Percentiles rank a stretch among this genome's conserved stretches.
These are phyloP conservation scores for Anolis carolinensis DNA, from an alignment of 2,113 vertebrate species.

Conservation along the genomic window DNA sequence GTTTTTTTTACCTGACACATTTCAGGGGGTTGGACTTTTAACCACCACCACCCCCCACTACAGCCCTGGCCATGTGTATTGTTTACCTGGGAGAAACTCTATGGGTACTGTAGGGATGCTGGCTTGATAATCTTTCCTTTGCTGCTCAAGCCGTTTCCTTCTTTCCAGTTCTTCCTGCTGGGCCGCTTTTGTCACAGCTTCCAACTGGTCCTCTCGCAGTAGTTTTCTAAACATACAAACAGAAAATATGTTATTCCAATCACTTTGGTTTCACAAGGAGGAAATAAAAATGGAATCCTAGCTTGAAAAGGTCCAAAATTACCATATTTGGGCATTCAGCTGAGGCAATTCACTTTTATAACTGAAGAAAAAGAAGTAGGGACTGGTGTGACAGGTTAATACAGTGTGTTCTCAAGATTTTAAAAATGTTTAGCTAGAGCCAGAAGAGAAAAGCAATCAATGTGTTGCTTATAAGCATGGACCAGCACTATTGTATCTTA, in stretches of 20 bases:
- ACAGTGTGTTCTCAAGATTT: background rate
- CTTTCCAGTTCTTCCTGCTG: conserved; percentile 98
- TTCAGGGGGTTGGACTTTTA: too few relatives aligned
- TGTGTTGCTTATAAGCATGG: too few relatives aligned
- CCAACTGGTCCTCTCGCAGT: conserved; percentile 94
- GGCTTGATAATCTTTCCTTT: conserved; percentile 91
- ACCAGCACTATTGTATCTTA: too few relatives aligned
- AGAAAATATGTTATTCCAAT: background rate
- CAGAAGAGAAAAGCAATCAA: background rate
- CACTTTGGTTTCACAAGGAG: background rate
- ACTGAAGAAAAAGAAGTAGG: background rate
- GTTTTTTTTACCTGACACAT: too few relatives aligned
- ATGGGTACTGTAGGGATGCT: conserved; percentile 76
- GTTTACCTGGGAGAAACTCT: conserved; percentile 80
- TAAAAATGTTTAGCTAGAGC: background rate
- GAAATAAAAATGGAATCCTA: background rate
- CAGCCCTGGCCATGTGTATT: background rate
- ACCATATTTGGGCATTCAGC: conserved; percentile 5
- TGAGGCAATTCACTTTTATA: conserved; percentile 21
- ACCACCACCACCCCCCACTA: too few relatives aligned
- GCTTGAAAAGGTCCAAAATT: background rate
- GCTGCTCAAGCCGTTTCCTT: conserved; percentile 93
- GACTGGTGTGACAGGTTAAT: background rate
- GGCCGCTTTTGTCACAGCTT: conserved; percentile 96
- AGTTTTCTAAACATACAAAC: conserved; percentile 83